A percentile compares a stretch with the other conserved stretches of the same genome.
These are phyloP conservation scores for Psettodes erumei DNA, from an alignment of 2,113 vertebrate genomes.

Conservation along the genomic window DNA sequence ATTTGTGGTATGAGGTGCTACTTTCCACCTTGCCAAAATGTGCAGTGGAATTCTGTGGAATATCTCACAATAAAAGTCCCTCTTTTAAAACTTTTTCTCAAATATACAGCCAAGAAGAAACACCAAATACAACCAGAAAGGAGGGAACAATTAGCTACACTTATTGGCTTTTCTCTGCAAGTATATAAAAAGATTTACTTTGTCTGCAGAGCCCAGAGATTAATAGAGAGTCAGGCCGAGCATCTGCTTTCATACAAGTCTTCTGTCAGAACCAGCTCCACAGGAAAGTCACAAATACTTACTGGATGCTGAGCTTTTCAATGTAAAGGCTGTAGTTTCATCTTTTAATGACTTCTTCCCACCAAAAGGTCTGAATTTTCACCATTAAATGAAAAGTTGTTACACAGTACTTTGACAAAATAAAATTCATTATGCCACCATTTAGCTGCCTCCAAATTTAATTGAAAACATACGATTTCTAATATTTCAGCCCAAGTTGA, in stretches of 20 bases:
- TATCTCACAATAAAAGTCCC: not conserved
- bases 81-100: not conserved
- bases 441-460: not conserved
- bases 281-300: not conserved
- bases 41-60: not conserved
- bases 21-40: not conserved
- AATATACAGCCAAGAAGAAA: constrained; percentile 4
- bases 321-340: not conserved
- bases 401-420: not conserved
- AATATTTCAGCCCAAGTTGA: not conserved
- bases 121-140: constrained; percentile 1
- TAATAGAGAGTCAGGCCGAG: not conserved
- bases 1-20: not conserved
- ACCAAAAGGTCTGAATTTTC: not conserved
- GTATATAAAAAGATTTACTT: constrained; percentile 22
- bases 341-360: not conserved
- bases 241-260: not conserved
- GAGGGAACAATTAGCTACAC: not conserved
- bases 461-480: constrained; percentile 7
- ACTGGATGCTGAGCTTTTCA: not conserved
- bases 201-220: constrained; percentile 1
- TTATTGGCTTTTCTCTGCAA: constrained; percentile 19
- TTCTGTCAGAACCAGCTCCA: not conserved
- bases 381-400: not conserved
- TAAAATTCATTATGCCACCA: not conserved